These are phyloP conservation scores for Neosilurus hyrtlii DNA, from an alignment of 2,797 vertebrate genomes.

Conservation along the genomic window DNA sequence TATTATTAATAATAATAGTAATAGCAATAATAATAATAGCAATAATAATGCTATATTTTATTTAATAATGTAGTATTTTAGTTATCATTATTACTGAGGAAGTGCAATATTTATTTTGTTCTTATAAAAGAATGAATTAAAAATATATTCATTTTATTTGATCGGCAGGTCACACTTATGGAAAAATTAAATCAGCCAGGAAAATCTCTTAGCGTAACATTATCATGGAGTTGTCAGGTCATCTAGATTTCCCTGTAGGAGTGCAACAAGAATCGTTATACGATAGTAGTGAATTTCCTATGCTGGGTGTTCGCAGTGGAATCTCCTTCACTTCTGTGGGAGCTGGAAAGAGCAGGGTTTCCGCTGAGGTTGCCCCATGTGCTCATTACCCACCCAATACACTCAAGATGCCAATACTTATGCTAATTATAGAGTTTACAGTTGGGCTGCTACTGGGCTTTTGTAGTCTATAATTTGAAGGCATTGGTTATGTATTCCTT, in stretches of 20 bases:
- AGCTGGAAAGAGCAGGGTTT: slow-evolving; percentile 46
- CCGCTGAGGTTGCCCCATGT: slow-evolving; percentile 50
- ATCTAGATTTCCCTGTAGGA: neutral
- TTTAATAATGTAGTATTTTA: too few relatives aligned
- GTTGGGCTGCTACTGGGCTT: slow-evolving; percentile 37
- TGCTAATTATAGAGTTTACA: slow-evolving; percentile 57
- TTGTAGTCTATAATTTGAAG: slow-evolving; percentile 54
- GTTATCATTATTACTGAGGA: too few relatives aligned
- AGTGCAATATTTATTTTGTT: too few relatives aligned
- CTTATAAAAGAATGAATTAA: too few relatives aligned
- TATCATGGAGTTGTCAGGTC: neutral
- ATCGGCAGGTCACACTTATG: too few relatives aligned
- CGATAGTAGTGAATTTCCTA: slow-evolving; percentile 22
- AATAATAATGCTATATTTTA: too few relatives aligned
- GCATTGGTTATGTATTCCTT: slow-evolving; percentile 51
- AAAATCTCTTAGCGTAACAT: too few relatives aligned
- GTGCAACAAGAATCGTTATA: neutral
- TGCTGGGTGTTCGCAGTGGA: slow-evolving; percentile 28
- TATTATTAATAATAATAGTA: too few relatives aligned
- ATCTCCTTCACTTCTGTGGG: slow-evolving; percentile 44
- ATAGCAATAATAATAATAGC: too few relatives aligned
- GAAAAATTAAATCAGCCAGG: too few relatives aligned
- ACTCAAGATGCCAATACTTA: slow-evolving; percentile 60
- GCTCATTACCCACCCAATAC: slow-evolving; percentile 57
- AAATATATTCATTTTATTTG: too few relatives aligned